Evolutionary conservation across 2,888 invertebrate genomes (phyloP), one percentile per base, ranked within the genome.

Genomic region (Stegana nigrithorax): DNA sequence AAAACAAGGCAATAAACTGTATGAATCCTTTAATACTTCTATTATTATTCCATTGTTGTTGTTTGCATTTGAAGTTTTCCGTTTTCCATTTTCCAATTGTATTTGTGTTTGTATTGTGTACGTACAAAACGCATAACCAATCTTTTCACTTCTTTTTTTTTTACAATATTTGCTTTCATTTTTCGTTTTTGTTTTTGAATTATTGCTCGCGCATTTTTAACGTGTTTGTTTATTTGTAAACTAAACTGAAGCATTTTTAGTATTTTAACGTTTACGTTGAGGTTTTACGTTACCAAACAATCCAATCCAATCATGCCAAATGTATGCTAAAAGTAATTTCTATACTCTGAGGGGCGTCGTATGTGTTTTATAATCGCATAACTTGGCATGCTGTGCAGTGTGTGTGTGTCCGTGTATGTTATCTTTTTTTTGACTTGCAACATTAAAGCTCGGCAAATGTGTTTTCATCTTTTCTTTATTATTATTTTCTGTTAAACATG

Each of bases 101-200:
- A 42, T 17, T n/a, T 39, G 39, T 39, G 5, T 39, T 39, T 14
- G n/a, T 39, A 39, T 8, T 39, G 39, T 17, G 17, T 39, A 39
- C 39, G 10, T 29, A 29, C n/a, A n/a, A n/a, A n/a, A n/a, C n/a
- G n/a, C n/a, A 53, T 26, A 61, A 57, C 55, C 55, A 42, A 62
- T 55, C 45, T 61, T 57, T 56, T 50, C 17, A 6, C 14, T 19
- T n/a, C n/a, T n/a, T 47, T 56, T 66, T 65, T 69, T 42, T 19
- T 58, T 8, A 36, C 4, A 19, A 62, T 60, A 39, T 36, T 14
- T 55, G 60, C 59, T 53, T 45, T 19, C 14, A 36, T 44, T 60
- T 39, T 63, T 64, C 59, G 59, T 61, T 59, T 66, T 36, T 60
- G 51, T 23, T 59, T 17, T 58, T 51, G 26, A 44, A 14, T 66